Base-by-base conservation (phyloP, 2,113 vertebrate genomes). In the Nesogale talazaci region DNA sequence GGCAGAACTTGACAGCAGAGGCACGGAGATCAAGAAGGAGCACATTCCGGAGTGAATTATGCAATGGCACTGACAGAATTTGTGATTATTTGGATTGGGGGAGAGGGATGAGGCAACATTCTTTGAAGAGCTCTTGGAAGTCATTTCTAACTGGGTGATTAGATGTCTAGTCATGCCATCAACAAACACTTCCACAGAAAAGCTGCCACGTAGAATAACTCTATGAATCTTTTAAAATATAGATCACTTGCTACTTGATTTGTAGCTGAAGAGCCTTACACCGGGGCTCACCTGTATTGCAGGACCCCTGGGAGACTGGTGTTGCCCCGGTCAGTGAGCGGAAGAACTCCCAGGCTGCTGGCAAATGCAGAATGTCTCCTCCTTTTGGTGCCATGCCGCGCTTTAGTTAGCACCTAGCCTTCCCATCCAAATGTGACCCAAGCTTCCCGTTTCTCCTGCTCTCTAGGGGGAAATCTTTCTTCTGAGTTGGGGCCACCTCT, bases 51-150 rank as follows among this genome's bases (percentile, higher is more conserved):
- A 80, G 23, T 29, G 52, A 20, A 77, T 38, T 63, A 38, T 63
- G 82, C 52, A 70, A 82, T 77, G 42, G 22, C n/a, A n/a, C 34
- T 34, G n/a, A 76, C 23, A 87, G n/a, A 70, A 70, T 52, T 59
- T 87, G 31, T n/a, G 57, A 77, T 87, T 87, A 56, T 70, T 77
- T 89, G 38, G 46, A 82, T 40, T 86, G 61, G 38, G 40, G 76
- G 19, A 78, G 63, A 77, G 69, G 86, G 38, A 85, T 59, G 82
- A 36, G 36, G 85, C 16, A 75, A 85, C 65, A 80, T 86, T 93
- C 79, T 74, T 57, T 79, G 79, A 80, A n/a, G 20, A 46, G 76
- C 22, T 88, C 81, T 89, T 42, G 70, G 42, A 72, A 57, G 82
- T 57, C 56, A 57, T 82, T 61, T 77, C 82, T 46, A 67, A 31